Evolutionary conservation across 2,888 invertebrate species (phyloP).

Genomic region (Bombylius major): DNA sequence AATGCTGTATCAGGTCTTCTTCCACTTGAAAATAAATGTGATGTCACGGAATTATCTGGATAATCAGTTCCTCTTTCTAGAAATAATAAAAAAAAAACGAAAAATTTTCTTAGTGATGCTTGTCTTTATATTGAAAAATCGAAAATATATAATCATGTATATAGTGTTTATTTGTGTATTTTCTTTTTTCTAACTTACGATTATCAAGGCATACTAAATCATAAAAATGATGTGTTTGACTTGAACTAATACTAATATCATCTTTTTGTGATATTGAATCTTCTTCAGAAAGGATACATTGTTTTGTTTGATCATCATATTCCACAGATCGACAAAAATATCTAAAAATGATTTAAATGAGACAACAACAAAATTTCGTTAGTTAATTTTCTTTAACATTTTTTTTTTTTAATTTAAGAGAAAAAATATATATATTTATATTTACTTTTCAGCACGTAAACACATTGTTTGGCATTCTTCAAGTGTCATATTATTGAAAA

Average conservation of each 20-base stretch:
- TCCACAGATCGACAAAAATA: constrained; percentile 82
- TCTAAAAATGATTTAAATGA: constrained; percentile 32
- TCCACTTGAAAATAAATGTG: constrained; percentile 71
- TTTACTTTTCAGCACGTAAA: constrained; percentile 71
- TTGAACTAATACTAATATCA: constrained; percentile 72
- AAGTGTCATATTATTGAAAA: constrained; percentile 71
- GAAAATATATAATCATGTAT: not conserved
- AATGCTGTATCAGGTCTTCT: constrained; percentile 79
- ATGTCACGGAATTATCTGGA: constrained; percentile 74
- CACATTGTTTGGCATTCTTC: constrained; percentile 84
- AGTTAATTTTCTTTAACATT: no score
- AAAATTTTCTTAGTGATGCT: not conserved
- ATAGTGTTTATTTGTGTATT: not conserved
- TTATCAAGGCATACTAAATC: constrained; percentile 82
- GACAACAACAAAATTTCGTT: no score
- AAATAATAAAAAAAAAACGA: constrained; percentile 28
- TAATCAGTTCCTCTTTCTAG: constrained; percentile 80
- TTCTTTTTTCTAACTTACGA: constrained; percentile 47
- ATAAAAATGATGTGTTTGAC: constrained; percentile 76
- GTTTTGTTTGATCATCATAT: constrained; percentile 74
- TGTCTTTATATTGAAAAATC: no score
- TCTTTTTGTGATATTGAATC: constrained; percentile 82
- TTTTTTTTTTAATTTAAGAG: not conserved
- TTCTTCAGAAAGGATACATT: constrained; percentile 82
- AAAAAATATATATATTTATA: constrained; percentile 10